Base-by-base conservation (phyloP, 2,113 vertebrate genomes). In the Plotosus lineatus region DNA sequence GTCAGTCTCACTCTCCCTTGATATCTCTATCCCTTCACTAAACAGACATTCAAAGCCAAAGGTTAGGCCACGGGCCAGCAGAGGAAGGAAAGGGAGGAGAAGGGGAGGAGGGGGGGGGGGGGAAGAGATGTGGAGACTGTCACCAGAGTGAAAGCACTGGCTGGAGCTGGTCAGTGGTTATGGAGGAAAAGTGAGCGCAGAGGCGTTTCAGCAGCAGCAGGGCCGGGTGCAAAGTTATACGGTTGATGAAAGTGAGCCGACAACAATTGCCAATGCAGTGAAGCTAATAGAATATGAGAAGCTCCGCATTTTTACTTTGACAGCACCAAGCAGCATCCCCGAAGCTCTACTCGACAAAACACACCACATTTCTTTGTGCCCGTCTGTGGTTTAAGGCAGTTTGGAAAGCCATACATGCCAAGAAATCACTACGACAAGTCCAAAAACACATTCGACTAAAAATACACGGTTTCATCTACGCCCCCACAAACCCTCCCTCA, bases 41-140 rank as follows among this genome's bases (percentile, higher is more conserved):
- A 96, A 94, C 33, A 95, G 95, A 92, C 94, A 94, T 87, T 90
- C 90, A 53, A 94, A 94, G 93, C 94, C 93, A 91, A 91, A 92
- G 86, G 88, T 89, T 87, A 93, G 82, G 69, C 58, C 28, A 4
- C 23, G 21, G 46, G 8, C n/a, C 56, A 75, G 84, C 68, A 65
- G 66, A 48, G 85, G 86, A 88, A 91, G 87, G 85, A 87, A 86
- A 90, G 88, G 77, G 88, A 79, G 76, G 76, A 56, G 78, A 89
- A n/a, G n/a, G n/a, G n/a, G 88, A 60, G 68, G 46, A 23, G n/a
- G 36, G 33, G 51, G 51, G 19, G 36, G 65, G 75, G 55, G 48
- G 38, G 38, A 76, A 55, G 51, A 65, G 69, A 36, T 42, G 26
- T n/a, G 26, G 51, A n/a, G 83, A 81, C 61, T 42, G 78, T 42